Base-by-base conservation (phyloP, 1,140 invertebrate species). In the Nomia melanderi region DNA sequence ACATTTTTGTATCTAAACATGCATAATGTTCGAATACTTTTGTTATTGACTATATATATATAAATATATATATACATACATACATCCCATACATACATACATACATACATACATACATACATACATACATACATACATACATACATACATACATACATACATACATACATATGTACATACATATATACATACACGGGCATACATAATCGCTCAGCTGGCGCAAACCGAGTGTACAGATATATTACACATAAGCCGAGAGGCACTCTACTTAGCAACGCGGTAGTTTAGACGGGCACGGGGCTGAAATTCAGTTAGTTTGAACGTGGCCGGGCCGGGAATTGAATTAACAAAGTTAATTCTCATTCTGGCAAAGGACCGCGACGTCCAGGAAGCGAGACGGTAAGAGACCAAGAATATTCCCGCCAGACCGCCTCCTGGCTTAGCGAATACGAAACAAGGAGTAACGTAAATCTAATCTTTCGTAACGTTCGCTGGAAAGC, bases 301-400 rank as follows among this genome's bases (percentile, higher is more conserved):
- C 62, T 53, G 77, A 78, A 78, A 78, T 78, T 78, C 77, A 67
- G 71, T 78, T 75, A 78, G 77, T 66, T 66, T 59, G 57, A 83
- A 59, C 67, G 72, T 83, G 69, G 41, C 53, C 62, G 66, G 57
- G 71, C 71, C 62, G 33, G 56, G 62, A 80, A 84, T 83, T 83
- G 69, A 83, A 84, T 84, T 84, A 84, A 83, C 81, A 33, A 44
- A 71, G 53, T 77, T 71, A 69, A 79, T 84, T 84, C 63, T 64
- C 57, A 59, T 79, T 84, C 65, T 67, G 64, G 64, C 31, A 47
- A 76, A 79, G 67, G 74, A 84, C 59, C 27, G 53, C 57, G 53
- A 78, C 47, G 54, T 50, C 50, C 78, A 57, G 60, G 56, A 69
- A 57, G 31, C 36, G 11, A 7, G 67, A 29, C 39, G 50, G 53